Base-by-base conservation (phyloP, 2,113 vertebrate genomes). In the Oncorhynchus gorbuscha region DNA sequence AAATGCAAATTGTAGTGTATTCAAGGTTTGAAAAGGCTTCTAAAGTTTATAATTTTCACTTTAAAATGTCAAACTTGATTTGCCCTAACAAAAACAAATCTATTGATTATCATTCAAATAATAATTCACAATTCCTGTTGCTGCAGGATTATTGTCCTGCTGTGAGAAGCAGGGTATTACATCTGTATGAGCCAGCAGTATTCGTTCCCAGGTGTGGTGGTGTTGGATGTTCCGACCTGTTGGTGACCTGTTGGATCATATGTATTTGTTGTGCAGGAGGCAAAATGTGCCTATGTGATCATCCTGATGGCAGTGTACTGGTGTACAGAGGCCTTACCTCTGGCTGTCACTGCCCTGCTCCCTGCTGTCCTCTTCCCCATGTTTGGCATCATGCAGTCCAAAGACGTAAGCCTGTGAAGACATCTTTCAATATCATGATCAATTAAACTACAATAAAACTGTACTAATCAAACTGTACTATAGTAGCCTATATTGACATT, bases 271-370 rank as follows among this genome's bases (percentile, higher is more conserved):
- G 18, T 90, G 66, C 92, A 99, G 98, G 94, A 95, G 82, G 95
- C 95, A 88, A 93, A 85, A 86, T 99, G 97, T 70, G 96, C 92
- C 5, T 99, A 96, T 30, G 85, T 97, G 82, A 95, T 99, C 74
- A 78, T 95, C 77, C 83, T 99, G 85, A 99, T 99, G 97, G 97
- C 98, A 0, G 89, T 95, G 18, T 99, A 94, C 87, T 99, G 98
- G 98, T 97, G 97, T 89, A 96, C 96, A 0, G 98, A 99, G 81
- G 96, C 96, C 70, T 93, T 99, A 35, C 98, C 98, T 0, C 88
- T 98, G 88, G 95, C 97, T 5, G 76, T 98, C 66, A 99, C 97
- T 0, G 90, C 97, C 22, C 92, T 99, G 79, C 82, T 99, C 64
- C 98, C 98, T 0, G 94, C 90, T 8, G 64, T 99, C 8, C 94